These are phyloP conservation scores for Phainopepla nitens DNA, from an alignment of 2,113 vertebrate species.

Conservation along the genomic window DNA sequence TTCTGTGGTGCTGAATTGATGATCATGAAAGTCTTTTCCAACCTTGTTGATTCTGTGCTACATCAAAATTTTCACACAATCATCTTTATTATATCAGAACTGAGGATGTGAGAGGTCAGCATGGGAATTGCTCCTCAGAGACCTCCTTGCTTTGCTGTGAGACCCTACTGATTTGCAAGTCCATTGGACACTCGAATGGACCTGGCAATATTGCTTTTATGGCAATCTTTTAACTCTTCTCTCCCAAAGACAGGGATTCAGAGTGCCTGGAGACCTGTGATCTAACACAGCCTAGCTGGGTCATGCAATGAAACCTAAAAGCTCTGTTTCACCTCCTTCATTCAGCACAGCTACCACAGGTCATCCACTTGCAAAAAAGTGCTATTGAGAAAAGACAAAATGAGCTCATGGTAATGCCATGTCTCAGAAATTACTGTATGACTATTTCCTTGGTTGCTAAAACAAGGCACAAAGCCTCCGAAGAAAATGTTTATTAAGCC, in stretches of 20 bases:
- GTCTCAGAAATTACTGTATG: background rate
- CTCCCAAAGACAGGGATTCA: background rate
- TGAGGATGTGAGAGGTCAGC: background rate
- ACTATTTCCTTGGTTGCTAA: conserved; percentile 33
- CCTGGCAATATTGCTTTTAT: background rate
- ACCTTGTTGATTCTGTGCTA: background rate
- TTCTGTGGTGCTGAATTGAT: background rate
- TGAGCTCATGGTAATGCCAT: background rate
- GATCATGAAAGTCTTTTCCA: background rate
- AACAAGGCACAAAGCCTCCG: conserved; percentile 39
- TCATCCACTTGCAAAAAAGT: background rate
- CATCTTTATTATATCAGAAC: background rate
- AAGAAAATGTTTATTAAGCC: conserved; percentile 68
- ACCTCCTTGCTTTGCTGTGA: background rate
- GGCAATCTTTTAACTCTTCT: background rate
- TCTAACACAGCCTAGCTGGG: background rate
- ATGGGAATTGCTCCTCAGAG: background rate
- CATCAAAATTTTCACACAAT: background rate
- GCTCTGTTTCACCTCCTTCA: background rate
- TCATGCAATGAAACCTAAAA: background rate
- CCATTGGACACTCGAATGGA: background rate
- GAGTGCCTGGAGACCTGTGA: background rate
- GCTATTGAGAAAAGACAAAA: background rate
- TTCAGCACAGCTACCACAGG: background rate
- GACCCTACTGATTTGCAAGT: background rate